Evolutionary conservation across 2,797 vertebrate species (phyloP), one percentile per base, ranked within the genome.

Genomic region (Ptychobarbus kaznakovi): DNA sequence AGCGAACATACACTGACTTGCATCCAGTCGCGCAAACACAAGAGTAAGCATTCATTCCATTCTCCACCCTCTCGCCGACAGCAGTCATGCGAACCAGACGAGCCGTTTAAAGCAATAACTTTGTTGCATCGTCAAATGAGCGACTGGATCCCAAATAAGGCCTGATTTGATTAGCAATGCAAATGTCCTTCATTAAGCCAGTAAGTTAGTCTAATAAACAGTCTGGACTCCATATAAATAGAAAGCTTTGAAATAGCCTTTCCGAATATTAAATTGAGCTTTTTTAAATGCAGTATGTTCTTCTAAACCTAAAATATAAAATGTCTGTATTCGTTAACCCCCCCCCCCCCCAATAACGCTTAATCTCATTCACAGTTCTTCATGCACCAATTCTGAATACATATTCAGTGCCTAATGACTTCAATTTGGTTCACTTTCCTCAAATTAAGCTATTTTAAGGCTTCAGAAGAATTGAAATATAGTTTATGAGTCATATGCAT

Each of bases 1-100:
- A 87, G 81, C 66, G 32, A 80, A 68, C 73, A 68, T 69, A 83
- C 81, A 91, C 88, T 84, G 86, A 89, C 89, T 90, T 83, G 86
- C 68, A 86, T 65, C 86, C 88, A 81, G 82, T 79, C 89, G 80
- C 90, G 87, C 90, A 70, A 74, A 42, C 89, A 81, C 79, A 78
- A 77, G 84, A 42, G 32, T 76, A 56, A 46, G 18, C 84, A 38
- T 86, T 87, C 42, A 90, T 89, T 92, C 84, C 91, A 86, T 74
- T 75, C 35, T 80, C 86, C 75, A 56, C 20, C 20, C 58, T 63
- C 84, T 65, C 51, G 86, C 80, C 51, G 58, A 25, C 82, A 84
- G 72, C 84, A 81, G 68, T 87, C 86, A 81, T 66, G 76, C 61
- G 66, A 78, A 75, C 66, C 70, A 72, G 46, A 80, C 79, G 44